Conservation (phyloP, 2,888 invertebrate genomes). For the Acanthoscelides obtectus region DNA sequence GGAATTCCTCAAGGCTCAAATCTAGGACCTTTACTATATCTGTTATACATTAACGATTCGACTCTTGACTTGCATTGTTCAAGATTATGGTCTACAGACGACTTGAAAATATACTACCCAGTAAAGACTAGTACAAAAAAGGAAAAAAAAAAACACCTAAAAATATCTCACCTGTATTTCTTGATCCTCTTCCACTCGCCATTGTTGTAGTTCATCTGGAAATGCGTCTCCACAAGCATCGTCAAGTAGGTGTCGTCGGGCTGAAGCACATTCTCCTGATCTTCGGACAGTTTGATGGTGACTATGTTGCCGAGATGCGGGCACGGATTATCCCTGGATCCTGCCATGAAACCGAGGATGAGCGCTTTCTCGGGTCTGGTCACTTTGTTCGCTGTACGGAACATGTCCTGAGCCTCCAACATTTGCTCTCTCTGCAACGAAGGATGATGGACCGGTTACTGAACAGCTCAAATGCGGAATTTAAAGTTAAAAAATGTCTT, state of each 20-base stretch:
- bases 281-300: slow-evolving; percentile 92
- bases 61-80: too few species aligned
- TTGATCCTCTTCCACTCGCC: slow-evolving; percentile 96
- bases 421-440: slow-evolving; percentile 85
- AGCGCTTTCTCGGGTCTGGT: slow-evolving; percentile 95
- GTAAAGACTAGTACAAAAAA: too few species aligned
- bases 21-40: too few species aligned
- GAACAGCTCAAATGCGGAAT: slow-evolving; percentile 1
- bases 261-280: slow-evolving; percentile 81
- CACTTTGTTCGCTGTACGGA: slow-evolving; percentile 91
- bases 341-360: slow-evolving; percentile 97
- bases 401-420: slow-evolving; percentile 96
- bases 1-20: too few species aligned
- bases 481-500: background rate
- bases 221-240: slow-evolving; percentile 88
- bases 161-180: slow-evolving; percentile 56
- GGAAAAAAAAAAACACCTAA: background rate
- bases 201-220: slow-evolving; percentile 97
- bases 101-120: too few species aligned
- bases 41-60: too few species aligned
- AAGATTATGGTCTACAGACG: too few species aligned
- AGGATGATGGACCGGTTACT: too few species aligned
- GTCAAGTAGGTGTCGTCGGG: slow-evolving; percentile 75
- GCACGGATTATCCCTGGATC: slow-evolving; percentile 95
- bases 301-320: slow-evolving; percentile 96